phyloP scores from a whole-genome alignment of 2,113 vertebrate species.

The Neofelis nebulosa region DNA sequence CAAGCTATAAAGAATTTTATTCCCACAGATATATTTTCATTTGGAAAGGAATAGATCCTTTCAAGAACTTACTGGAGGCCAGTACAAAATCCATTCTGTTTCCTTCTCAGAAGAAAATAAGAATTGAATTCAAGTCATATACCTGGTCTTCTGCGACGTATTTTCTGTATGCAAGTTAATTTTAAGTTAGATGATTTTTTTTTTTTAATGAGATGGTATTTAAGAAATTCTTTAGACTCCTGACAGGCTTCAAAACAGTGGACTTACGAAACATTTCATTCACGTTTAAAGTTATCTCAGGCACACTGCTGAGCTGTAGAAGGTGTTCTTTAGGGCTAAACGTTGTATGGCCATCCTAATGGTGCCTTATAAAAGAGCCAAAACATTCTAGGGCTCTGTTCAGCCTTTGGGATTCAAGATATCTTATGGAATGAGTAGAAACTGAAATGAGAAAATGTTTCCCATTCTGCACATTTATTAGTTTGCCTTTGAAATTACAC shows the following conservation, averaged over 20 bases:
- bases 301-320: slow-evolving; percentile 38
- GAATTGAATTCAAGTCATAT: slow-evolving; percentile 58
- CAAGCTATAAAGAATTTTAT: slow-evolving; percentile 65
- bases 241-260: slow-evolving; percentile 34
- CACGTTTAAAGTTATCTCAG: slow-evolving; percentile 73
- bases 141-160: slow-evolving; percentile 30
- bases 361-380: slow-evolving; percentile 61
- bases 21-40: slow-evolving; percentile 70
- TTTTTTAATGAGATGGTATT: slow-evolving; percentile 73
- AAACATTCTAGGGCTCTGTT: slow-evolving; percentile 21
- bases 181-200: not conserved
- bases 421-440: not conserved
- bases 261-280: slow-evolving; percentile 77
- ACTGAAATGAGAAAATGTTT: not conserved
- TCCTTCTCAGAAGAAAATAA: slow-evolving; percentile 70
- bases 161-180: slow-evolving; percentile 65
- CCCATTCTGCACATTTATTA: not conserved
- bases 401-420: slow-evolving; percentile 4
- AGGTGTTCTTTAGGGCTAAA: slow-evolving; percentile 60
- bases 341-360: slow-evolving; percentile 63
- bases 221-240: slow-evolving; percentile 75
- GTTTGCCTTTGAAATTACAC: not conserved
- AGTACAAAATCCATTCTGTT: slow-evolving; percentile 36
- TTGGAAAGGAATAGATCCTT: slow-evolving; percentile 71
- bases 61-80: slow-evolving; percentile 52